Conservation (phyloP, 2,888 invertebrate genomes). For the Nemotelus nigrinus region DNA sequence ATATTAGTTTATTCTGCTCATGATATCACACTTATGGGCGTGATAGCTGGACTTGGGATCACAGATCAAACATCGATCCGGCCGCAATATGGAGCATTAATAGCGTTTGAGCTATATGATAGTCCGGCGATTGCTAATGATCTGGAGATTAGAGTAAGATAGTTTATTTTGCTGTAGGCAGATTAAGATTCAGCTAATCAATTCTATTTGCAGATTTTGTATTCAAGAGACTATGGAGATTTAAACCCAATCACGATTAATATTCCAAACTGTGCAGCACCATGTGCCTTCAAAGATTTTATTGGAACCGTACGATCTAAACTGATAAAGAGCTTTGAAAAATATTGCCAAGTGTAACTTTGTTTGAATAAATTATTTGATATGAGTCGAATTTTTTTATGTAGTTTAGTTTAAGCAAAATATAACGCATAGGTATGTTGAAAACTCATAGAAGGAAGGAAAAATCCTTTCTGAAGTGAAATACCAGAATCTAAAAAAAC, state of each 20-base stretch:
- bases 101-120: constrained; percentile 75
- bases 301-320: not conserved
- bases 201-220: constrained; percentile 13
- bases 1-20: constrained; percentile 78
- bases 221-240: not conserved
- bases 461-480: no score
- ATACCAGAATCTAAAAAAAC: no score
- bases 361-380: no score
- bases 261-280: constrained; percentile 14
- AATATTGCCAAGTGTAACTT: not conserved
- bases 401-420: no score
- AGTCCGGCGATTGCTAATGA: constrained; percentile 56
- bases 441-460: no score
- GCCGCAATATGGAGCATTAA: constrained; percentile 77
- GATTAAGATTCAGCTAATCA: not conserved
- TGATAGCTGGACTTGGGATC: constrained; percentile 75
- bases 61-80: constrained; percentile 66
- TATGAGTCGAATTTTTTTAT: no score
- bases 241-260: not conserved
- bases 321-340: not conserved
- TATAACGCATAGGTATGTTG: no score
- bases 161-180: constrained; percentile 8
- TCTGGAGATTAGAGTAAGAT: constrained; percentile 67
- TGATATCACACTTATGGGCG: constrained; percentile 77
- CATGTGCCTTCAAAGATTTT: constrained; percentile 10